Evolutionary conservation across 2,113 vertebrate species (phyloP).

Genomic region (Dipodomys spectabilis): DNA sequence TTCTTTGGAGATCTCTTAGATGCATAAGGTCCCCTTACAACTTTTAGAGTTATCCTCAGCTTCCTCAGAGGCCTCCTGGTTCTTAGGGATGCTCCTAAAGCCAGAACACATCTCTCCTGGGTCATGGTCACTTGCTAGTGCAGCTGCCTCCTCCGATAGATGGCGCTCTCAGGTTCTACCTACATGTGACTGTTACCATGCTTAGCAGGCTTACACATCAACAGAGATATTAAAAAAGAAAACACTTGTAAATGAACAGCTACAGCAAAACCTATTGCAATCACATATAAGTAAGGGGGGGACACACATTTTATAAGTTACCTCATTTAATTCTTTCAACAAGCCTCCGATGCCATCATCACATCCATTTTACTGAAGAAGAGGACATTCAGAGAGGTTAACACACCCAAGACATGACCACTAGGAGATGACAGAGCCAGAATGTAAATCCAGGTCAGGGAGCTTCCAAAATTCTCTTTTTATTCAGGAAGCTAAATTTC

Average conservation of each 20-base stretch:
- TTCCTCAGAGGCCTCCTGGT: not conserved
- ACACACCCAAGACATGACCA: not conserved
- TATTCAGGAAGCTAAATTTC: not conserved
- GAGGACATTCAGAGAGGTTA: not conserved
- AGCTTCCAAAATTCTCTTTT: not conserved
- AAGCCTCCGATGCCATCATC: not conserved
- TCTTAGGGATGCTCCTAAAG: not conserved
- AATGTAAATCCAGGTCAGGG: not conserved
- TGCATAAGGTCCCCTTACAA: not conserved
- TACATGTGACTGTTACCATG: not conserved
- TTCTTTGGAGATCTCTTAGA: not conserved
- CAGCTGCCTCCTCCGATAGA: not conserved
- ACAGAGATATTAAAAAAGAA: not conserved
- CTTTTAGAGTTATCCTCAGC: not conserved
- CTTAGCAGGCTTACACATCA: not conserved
- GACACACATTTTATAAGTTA: not conserved
- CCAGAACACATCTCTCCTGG: not conserved
- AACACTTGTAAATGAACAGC: not conserved
- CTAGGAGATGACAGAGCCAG: not conserved
- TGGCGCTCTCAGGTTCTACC: not conserved
- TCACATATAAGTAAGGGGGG: not conserved
- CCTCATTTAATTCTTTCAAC: not conserved
- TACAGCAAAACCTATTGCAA: not conserved
- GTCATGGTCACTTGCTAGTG: not conserved
- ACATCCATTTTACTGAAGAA: slow-evolving; percentile 15